These are phyloP conservation scores for Mesocricetus auratus DNA, from an alignment of 2,113 vertebrate genomes.

Conservation along the genomic window DNA sequence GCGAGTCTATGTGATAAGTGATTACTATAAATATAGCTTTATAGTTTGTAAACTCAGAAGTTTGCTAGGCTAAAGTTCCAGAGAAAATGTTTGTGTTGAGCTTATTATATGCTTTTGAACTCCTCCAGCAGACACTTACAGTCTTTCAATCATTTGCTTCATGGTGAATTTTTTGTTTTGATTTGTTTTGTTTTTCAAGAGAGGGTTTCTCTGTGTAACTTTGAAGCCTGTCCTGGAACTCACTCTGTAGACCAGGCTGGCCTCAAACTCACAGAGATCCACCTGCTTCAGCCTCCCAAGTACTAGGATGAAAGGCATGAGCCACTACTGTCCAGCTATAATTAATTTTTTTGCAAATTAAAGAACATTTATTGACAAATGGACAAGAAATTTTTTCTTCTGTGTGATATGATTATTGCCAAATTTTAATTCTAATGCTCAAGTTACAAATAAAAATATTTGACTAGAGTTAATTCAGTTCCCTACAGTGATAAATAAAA, in stretches of 20 bases:
- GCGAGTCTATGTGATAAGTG: neutral
- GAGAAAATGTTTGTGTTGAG: neutral
- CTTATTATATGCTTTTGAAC: neutral
- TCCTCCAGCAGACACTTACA: neutral
- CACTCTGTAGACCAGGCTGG: too few relatives aligned
- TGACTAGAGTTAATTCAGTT: neutral
- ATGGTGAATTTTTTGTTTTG: neutral
- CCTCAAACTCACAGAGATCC: too few relatives aligned
- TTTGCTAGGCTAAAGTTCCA: neutral
- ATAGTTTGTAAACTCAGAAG: neutral
- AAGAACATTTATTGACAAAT: neutral
- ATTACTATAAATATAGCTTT: neutral
- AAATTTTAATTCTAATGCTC: neutral
- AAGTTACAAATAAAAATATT: neutral
- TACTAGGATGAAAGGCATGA: too few relatives aligned
- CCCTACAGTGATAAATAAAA: neutral
- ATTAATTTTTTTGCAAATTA: neutral
- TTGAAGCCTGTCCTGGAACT: too few relatives aligned
- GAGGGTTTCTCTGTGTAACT: too few relatives aligned
- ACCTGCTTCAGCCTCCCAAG: too few relatives aligned
- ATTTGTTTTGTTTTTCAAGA: too few relatives aligned
- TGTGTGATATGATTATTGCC: neutral
- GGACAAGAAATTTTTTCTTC: neutral
- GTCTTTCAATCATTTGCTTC: neutral
- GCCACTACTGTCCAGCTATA: neutral